Percentiles rank a stretch among this genome's conserved stretches.
Evolutionary conservation across 2,888 invertebrate species (phyloP).

Genomic region (Actias luna): DNA sequence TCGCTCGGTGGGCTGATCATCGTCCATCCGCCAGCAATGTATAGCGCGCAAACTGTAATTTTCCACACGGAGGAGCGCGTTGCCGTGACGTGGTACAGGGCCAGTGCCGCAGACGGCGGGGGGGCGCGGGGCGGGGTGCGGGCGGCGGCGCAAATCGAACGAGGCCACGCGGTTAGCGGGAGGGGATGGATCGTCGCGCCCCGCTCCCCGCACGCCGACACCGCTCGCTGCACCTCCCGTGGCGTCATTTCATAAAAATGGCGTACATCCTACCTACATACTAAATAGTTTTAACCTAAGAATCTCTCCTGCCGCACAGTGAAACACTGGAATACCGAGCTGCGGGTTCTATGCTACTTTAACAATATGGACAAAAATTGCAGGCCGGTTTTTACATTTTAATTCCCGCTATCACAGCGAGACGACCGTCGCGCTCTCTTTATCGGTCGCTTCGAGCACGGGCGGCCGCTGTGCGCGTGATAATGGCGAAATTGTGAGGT

Average conservation of each 20-base stretch:
- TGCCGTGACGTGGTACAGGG: conserved; percentile 61
- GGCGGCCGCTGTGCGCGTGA: conserved; percentile 57
- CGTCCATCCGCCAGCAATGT: conserved; percentile 51
- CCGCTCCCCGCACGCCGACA: conserved; percentile 40
- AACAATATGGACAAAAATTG: conserved; percentile 76
- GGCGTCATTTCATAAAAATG: conserved; percentile 71
- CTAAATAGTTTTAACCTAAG: conserved; percentile 77
- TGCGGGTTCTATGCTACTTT: conserved; percentile 65
- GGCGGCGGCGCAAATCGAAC: conserved; percentile 72
- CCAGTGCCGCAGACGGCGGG: conserved; percentile 45
- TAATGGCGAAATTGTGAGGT: conserved; percentile 81
- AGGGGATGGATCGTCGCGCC: conserved; percentile 42
- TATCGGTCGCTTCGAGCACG: conserved; percentile 68
- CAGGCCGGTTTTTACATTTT: conserved; percentile 61
- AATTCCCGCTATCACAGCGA: conserved; percentile 59
- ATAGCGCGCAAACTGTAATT: conserved; percentile 56
- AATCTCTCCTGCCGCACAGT: conserved; percentile 77
- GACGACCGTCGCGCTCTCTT: conserved; percentile 68
- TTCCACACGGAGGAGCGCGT: conserved; percentile 67
- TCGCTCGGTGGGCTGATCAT: conserved; percentile 32
- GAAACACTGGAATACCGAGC: conserved; percentile 74
- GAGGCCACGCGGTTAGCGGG: conserved; percentile 69
- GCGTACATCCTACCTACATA: conserved; percentile 75
- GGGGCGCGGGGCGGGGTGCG: conserved; percentile 38
- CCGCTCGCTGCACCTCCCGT: conserved; percentile 36